Conservation (phyloP, 1,140 invertebrate genomes). For the Hypsibius dujardini region DNA sequence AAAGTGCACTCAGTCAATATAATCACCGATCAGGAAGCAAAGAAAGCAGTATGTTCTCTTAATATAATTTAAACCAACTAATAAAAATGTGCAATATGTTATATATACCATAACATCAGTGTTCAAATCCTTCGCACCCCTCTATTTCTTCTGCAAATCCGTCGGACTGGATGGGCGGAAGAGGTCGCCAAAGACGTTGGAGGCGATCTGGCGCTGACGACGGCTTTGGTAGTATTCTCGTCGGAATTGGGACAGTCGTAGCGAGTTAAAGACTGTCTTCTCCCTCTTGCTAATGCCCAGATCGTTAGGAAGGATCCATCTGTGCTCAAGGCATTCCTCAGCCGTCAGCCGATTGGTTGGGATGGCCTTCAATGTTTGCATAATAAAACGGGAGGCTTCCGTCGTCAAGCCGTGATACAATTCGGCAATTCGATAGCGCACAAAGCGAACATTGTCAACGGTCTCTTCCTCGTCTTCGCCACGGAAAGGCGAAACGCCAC, state of each 20-base stretch:
- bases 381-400: conserved; percentile 80
- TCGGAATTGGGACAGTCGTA: conserved; percentile 12
- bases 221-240: not conserved
- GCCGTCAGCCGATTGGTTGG: conserved; percentile 79
- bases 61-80: too few species aligned
- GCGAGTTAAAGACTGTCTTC: conserved; percentile 48
- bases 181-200: not conserved
- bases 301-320: conserved; percentile 76
- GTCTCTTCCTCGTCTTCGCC: conserved; percentile 65
- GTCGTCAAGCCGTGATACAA: conserved; percentile 82
- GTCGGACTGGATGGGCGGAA: conserved; percentile 3
- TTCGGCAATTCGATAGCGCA: conserved; percentile 80
- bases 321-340: conserved; percentile 83
- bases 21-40: too few species aligned
- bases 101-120: too few species aligned
- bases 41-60: too few species aligned
- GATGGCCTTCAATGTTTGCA: conserved; percentile 78
- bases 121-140: too few species aligned
- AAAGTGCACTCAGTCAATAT: too few species aligned
- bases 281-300: conserved; percentile 81
- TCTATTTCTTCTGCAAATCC: too few species aligned
- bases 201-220: not conserved
- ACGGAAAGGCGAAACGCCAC: conserved; percentile 75
- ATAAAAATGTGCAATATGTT: too few species aligned
- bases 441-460: conserved; percentile 71